Percentiles rank a stretch among this genome's conserved stretches.
Evolutionary conservation across 2,888 invertebrate species (phyloP).

Genomic region (Parnassius glacialis): DNA sequence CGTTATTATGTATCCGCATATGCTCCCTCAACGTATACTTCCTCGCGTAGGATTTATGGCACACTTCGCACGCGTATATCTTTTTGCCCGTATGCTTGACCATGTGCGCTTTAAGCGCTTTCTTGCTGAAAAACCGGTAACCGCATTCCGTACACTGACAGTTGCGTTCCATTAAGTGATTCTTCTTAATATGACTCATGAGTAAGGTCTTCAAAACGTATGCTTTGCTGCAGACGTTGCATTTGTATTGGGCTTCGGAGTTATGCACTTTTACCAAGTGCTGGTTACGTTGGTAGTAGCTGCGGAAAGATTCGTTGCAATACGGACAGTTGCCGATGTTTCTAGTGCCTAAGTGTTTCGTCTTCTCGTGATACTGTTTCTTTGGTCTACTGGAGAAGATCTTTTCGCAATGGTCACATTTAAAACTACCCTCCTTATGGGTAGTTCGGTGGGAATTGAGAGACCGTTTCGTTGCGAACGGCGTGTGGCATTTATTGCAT

Average conservation of each 20-base stretch:
- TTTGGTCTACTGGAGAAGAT: conserved; percentile 56
- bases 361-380: conserved; percentile 65
- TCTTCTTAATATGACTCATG: conserved; percentile 67
- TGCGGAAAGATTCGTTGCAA: conserved; percentile 61
- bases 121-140: conserved; percentile 75
- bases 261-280: conserved; percentile 69
- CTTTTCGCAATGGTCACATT: conserved; percentile 67
- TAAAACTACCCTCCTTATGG: conserved; percentile 61
- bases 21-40: conserved; percentile 60
- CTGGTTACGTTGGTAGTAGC: conserved; percentile 67
- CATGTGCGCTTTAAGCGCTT: conserved; percentile 76
- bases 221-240: conserved; percentile 60
- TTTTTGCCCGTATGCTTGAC: conserved; percentile 72
- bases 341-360: conserved; percentile 61
- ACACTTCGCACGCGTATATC: conserved; percentile 67
- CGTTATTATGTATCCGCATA: conserved; percentile 66
- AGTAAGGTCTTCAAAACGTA: conserved; percentile 62
- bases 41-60: conserved; percentile 72
- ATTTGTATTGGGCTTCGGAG: conserved; percentile 64
- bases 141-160: conserved; percentile 76
- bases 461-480: conserved; percentile 60
- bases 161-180: conserved; percentile 72
- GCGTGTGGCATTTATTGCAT: conserved; percentile 54
- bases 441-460: conserved; percentile 54
- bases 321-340: conserved; percentile 65